Conservation (phyloP, 2,797 vertebrate species). For the Dromococcyx pavoninus region DNA sequence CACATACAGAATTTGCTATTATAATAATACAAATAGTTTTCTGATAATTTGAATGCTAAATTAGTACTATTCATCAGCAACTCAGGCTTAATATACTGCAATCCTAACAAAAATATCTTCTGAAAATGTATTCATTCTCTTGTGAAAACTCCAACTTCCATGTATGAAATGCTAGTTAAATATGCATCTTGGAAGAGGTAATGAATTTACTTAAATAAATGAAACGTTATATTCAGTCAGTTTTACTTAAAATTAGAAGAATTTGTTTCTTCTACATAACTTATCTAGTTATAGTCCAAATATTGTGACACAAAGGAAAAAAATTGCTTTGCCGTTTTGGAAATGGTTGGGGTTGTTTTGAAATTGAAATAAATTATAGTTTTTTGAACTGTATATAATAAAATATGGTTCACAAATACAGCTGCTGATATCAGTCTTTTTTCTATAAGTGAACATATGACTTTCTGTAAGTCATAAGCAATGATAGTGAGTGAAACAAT, state of each 20-base stretch:
- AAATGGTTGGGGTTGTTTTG: not conserved
- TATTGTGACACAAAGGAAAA: not conserved
- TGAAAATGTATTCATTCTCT: not conserved
- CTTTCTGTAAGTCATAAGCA: not conserved
- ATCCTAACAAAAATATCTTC: not conserved
- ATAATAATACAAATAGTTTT: not conserved
- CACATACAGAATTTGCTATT: not conserved
- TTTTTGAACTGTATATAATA: not conserved
- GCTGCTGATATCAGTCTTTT: not conserved
- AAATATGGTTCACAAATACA: not conserved
- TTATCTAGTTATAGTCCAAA: not conserved
- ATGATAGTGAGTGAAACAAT: not conserved
- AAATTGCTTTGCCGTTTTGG: not conserved
- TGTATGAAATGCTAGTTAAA: not conserved
- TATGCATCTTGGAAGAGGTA: not conserved
- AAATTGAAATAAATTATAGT: not conserved
- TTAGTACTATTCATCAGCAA: not conserved
- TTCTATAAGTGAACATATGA: not conserved
- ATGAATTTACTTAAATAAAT: not conserved
- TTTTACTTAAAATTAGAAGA: not conserved
- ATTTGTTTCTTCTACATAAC: not conserved
- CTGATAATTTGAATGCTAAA: not conserved
- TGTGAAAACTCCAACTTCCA: not conserved
- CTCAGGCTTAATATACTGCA: not conserved
- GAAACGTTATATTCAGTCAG: not conserved